These are phyloP conservation scores for Brachyptera risi DNA, from an alignment of 2,888 invertebrate species.

Conservation along the genomic window DNA sequence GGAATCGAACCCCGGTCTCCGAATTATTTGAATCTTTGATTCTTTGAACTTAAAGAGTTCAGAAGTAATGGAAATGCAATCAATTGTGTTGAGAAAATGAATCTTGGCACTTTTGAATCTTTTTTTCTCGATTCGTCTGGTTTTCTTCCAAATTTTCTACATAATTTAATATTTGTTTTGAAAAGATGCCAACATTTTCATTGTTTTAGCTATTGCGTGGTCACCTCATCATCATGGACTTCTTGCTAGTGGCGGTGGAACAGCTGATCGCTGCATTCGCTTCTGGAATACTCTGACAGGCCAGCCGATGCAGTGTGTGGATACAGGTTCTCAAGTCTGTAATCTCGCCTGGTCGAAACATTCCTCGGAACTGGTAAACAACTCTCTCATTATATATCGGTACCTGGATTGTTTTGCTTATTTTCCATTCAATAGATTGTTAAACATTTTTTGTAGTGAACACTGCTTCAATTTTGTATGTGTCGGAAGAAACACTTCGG, in stretches of 20 bases:
- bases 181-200: not conserved
- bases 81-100: no score
- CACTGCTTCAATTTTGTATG: no score
- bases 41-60: no score
- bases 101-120: no score
- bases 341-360: constrained; percentile 99
- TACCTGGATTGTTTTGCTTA: no score
- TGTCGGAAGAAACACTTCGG: not conserved
- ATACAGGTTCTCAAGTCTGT: constrained; percentile 97
- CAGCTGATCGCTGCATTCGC: constrained; percentile 92
- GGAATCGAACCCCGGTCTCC: no score
- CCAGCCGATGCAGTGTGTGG: constrained; percentile 97
- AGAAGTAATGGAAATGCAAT: no score
- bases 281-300: constrained; percentile 99
- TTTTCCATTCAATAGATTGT: not conserved
- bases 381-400: not conserved
- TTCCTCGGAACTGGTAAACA: constrained; percentile 84
- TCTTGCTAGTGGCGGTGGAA: constrained; percentile 97
- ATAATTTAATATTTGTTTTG: not conserved
- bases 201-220: constrained; percentile 85
- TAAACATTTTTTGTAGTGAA: not conserved
- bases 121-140: not conserved
- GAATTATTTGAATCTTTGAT: no score
- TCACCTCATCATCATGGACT: constrained; percentile 98
- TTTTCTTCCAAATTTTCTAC: not conserved